Base-by-base conservation (phyloP, 2,797 vertebrate genomes). In the Halcyon smyrnensis region DNA sequence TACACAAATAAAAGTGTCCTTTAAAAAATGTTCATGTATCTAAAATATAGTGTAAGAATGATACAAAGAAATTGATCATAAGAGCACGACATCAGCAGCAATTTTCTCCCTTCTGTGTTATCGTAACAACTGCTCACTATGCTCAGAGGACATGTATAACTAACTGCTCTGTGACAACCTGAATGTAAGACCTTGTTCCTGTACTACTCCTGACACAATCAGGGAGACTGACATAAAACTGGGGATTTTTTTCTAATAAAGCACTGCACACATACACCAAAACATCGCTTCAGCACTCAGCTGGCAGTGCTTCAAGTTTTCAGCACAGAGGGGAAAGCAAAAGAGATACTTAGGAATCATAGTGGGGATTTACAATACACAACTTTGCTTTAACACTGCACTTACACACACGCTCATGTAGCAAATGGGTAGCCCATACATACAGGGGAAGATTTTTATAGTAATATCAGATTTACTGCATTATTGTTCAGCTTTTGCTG, bases 31-130 rank as follows among this genome's bases (percentile, higher is more conserved):
- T 41, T n/a, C 34, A 48, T 27, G 8, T 21, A 54, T 34, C 28
- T 70, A 53, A 75, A 81, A 59, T 50, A 46, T 1, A 43, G 45
- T 14, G 2, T 27, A 62, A 80, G 46, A 50, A 15, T 11, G 12
- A 25, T 2, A 45, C 3, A 70, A 82, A 75, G 8, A 65, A 88
- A 15, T 11, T 30, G 27, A 56, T 63, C 0, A 0, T 5, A 65
- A 28, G 15, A 43, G 80, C n/a, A 25, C 41, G 32, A 27, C 24
- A 48, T 12, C 54, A 63, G 43, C 59, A 89, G 43, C 59, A 51
- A 64, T 60, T 90, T 73, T n/a, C 62, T 36, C n/a, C 39, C 54
- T 60, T 70, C 8, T 2, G 4, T 34, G 4, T 37, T 39, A 45
- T 36, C 0, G 0, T 59, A 71, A 54, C 48, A 60, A 41, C 65